phyloP scores from a whole-genome alignment of 2,797 vertebrate genomes.

The Philypnodon macrostomus region DNA sequence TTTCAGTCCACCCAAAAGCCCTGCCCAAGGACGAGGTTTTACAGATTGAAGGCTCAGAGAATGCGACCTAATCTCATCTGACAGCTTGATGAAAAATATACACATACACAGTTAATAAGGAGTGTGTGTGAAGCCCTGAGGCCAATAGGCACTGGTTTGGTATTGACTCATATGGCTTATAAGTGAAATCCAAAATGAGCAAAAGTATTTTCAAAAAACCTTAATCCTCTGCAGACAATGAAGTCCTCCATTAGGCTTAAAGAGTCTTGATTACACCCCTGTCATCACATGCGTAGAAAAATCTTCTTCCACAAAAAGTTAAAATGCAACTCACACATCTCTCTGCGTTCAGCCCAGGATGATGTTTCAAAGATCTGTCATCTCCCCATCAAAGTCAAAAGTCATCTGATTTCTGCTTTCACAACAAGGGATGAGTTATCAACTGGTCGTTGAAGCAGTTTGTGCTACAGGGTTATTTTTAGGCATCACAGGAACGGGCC shows the following conservation, averaged over 20 bases:
- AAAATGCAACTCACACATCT: constrained; percentile 17
- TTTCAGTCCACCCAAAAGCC: constrained; percentile 64
- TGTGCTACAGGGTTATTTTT: constrained; percentile 38
- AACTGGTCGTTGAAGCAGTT: constrained; percentile 48
- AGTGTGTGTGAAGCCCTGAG: constrained; percentile 42
- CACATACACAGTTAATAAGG: constrained; percentile 24
- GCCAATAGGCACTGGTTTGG: constrained; percentile 13
- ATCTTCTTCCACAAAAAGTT: constrained; percentile 20
- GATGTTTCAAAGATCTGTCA: constrained; percentile 47
- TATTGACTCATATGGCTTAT: constrained; percentile 31
- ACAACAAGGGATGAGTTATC: constrained; percentile 29
- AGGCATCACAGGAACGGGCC: constrained; percentile 25
- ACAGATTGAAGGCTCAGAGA: constrained; percentile 61
- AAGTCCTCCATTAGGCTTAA: constrained; percentile 51
- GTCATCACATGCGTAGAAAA: constrained; percentile 41
- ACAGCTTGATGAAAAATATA: constrained; percentile 70
- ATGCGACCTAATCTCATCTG: constrained; percentile 70
- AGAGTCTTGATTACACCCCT: constrained; percentile 50
- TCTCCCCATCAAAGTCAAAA: constrained; percentile 12
- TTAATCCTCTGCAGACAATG: constrained; percentile 61
- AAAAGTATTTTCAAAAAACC: constrained; percentile 56
- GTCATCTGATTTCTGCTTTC: constrained; percentile 23
- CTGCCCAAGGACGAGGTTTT: constrained; percentile 63
- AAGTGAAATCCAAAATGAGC: constrained; percentile 48
- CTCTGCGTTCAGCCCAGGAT: constrained; percentile 30